Conservation (phyloP, 2,113 vertebrate species). For the Ictalurus punctatus region DNA sequence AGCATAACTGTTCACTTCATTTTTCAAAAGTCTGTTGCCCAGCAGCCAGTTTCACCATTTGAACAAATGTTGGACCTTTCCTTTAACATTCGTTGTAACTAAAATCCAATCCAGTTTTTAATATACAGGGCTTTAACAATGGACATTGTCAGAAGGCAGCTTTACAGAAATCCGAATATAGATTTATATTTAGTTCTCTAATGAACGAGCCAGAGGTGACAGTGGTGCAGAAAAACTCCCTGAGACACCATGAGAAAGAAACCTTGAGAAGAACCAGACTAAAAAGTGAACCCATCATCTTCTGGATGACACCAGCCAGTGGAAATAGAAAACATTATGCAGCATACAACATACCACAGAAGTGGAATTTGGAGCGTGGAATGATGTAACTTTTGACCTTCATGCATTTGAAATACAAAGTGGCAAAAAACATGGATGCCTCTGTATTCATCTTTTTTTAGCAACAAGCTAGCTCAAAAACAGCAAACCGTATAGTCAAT, state of each 20-base stretch:
- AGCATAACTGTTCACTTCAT: background rate
- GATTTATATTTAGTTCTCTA: background rate
- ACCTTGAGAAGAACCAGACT: background rate
- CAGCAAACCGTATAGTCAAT: too few species aligned
- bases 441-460: background rate
- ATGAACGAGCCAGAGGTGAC: background rate
- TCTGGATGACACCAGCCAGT: background rate
- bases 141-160: background rate
- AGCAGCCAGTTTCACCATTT: background rate
- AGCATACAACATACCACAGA: background rate
- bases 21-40: background rate
- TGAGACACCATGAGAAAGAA: background rate
- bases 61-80: background rate
- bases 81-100: background rate
- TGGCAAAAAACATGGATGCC: background rate
- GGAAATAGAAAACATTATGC: background rate
- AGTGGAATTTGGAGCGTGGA: background rate
- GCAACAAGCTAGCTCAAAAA: background rate
- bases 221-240: background rate
- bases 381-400: background rate
- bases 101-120: background rate
- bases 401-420: background rate
- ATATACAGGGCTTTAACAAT: background rate
- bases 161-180: background rate
- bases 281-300: background rate